phyloP scores from a whole-genome alignment of 1,140 invertebrate species.

The Zaprionus lachaisei region DNA sequence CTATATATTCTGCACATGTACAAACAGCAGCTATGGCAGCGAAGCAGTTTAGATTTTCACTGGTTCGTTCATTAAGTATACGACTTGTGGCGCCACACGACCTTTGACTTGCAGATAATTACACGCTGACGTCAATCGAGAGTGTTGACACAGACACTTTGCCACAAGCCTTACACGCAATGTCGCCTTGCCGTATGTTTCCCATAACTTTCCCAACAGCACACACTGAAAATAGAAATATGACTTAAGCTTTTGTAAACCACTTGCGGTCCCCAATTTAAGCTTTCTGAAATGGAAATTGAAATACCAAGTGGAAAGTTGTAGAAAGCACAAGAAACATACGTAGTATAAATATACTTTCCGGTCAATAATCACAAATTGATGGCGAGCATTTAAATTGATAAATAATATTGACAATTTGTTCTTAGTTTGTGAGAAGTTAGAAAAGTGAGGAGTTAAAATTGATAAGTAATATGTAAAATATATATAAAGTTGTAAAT shows the following conservation, averaged over 20 bases:
- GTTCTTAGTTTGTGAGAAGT: neutral
- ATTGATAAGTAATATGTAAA: neutral
- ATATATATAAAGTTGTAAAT: no score
- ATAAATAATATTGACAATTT: neutral
- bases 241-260: slow-evolving; percentile 3
- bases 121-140: slow-evolving; percentile 60
- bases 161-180: slow-evolving; percentile 30
- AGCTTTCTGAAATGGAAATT: neutral
- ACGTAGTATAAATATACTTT: neutral
- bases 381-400: neutral
- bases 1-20: neutral
- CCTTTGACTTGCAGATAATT: slow-evolving; percentile 52
- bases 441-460: neutral
- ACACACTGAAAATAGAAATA: slow-evolving; percentile 16
- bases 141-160: slow-evolving; percentile 28
- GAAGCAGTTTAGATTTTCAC: neutral
- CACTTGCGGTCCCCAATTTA: neutral
- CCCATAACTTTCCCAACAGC: neutral
- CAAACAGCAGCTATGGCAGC: neutral
- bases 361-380: neutral
- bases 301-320: neutral
- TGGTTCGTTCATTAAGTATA: slow-evolving; percentile 11
- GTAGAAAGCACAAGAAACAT: neutral
- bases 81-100: slow-evolving; percentile 11
- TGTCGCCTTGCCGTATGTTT: slow-evolving; percentile 1